Conservation (phyloP, 2,797 vertebrate species). For the Aldrovandia affinis region DNA sequence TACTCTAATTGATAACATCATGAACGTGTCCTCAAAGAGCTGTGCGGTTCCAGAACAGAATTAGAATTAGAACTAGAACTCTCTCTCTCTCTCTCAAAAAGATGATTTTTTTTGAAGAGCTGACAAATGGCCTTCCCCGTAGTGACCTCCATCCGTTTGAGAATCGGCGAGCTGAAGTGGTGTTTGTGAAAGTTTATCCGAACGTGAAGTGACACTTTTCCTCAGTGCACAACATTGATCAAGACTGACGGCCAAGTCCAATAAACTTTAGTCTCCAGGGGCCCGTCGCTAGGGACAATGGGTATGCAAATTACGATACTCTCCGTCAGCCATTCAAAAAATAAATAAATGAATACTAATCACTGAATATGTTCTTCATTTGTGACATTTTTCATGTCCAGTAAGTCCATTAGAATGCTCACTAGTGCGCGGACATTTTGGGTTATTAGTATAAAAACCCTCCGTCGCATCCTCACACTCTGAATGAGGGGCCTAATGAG, state of each 20-base stretch:
- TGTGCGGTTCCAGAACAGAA: too few species aligned
- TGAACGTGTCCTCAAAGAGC: too few species aligned
- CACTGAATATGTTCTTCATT: background rate
- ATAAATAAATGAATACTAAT: background rate
- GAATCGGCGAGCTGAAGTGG: conserved; percentile 47
- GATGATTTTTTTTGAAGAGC: background rate
- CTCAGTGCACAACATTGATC: background rate
- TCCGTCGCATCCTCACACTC: background rate
- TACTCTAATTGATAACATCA: too few species aligned
- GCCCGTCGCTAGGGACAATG: background rate
- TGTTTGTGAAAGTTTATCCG: background rate
- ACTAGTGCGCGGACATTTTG: background rate
- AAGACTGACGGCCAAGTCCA: background rate
- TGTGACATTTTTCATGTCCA: conserved; percentile 3
- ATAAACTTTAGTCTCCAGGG: background rate
- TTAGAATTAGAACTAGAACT: too few species aligned
- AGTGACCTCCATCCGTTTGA: conserved; percentile 45
- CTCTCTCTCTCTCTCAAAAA: too few species aligned
- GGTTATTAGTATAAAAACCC: conserved; percentile 2
- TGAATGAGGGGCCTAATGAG: background rate
- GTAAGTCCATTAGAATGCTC: background rate
- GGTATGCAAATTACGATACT: background rate
- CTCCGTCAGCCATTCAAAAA: background rate
- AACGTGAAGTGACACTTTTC: background rate
- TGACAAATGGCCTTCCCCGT: conserved; percentile 38